Evolutionary conservation across 1,140 invertebrate genomes (phyloP).

Genomic region (Callitettix versicolor): DNA sequence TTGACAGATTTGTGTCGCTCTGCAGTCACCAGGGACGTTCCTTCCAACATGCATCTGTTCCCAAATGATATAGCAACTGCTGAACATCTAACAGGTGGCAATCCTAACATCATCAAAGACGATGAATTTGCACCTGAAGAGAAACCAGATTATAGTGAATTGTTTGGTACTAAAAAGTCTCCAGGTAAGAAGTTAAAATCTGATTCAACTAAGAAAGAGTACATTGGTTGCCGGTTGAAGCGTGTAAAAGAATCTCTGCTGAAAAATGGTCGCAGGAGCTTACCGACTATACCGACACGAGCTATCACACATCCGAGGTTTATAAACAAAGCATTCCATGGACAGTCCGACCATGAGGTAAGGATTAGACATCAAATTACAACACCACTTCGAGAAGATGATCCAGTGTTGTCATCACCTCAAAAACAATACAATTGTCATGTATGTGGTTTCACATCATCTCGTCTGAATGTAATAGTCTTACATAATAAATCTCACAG

Average conservation of each 20-base stretch:
- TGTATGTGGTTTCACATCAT: slow-evolving; percentile 49
- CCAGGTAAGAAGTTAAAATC: slow-evolving; percentile 13
- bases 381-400: slow-evolving; percentile 18
- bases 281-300: background rate
- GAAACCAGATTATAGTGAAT: slow-evolving; percentile 37
- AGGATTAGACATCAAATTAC: slow-evolving; percentile 43
- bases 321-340: slow-evolving; percentile 25
- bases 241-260: background rate
- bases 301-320: slow-evolving; percentile 41
- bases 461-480: slow-evolving; percentile 55
- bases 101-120: slow-evolving; percentile 41
- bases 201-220: background rate
- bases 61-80: slow-evolving; percentile 57
- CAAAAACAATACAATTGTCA: slow-evolving; percentile 47
- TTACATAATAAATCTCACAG: slow-evolving; percentile 53
- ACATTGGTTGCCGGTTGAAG: background rate
- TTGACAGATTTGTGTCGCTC: slow-evolving; percentile 45
- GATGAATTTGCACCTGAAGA: slow-evolving; percentile 49
- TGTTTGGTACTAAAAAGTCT: slow-evolving; percentile 38
- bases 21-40: slow-evolving; percentile 39
- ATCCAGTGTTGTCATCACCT: slow-evolving; percentile 17
- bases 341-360: slow-evolving; percentile 49
- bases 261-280: slow-evolving; percentile 1
- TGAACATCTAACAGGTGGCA: slow-evolving; percentile 52
- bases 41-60: slow-evolving; percentile 57